Evolutionary conservation across 2,113 vertebrate species (phyloP).

Genomic region (Ellobius talpinus): DNA sequence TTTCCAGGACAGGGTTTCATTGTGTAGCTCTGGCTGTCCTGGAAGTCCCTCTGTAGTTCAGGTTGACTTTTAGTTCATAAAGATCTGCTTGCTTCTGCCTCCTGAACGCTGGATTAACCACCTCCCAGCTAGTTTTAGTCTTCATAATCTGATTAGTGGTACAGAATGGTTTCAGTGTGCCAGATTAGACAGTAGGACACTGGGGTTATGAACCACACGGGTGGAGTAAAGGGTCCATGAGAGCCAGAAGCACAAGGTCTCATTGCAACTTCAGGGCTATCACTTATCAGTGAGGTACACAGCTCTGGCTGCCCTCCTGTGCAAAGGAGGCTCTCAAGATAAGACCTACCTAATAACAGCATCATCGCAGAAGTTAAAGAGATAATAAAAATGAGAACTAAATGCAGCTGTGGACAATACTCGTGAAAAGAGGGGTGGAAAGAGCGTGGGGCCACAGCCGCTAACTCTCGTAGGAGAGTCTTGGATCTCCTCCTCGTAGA

Average conservation of each 20-base stretch:
- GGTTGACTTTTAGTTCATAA: not conserved
- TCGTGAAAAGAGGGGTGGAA: not conserved
- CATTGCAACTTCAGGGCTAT: not conserved
- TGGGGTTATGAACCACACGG: not conserved
- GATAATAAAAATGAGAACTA: constrained; percentile 20
- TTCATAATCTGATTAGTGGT: not conserved
- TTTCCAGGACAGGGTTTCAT: not conserved
- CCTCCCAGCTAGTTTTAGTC: not conserved
- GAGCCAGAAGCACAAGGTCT: constrained; percentile 1
- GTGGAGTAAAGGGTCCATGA: not conserved
- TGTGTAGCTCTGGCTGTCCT: not conserved
- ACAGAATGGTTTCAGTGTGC: not conserved
- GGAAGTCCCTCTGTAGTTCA: not conserved
- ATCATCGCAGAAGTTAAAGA: constrained; percentile 44
- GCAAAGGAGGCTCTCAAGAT: not conserved
- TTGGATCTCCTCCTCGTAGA: not conserved
- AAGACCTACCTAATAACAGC: not conserved
- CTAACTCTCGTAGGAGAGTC: not conserved
- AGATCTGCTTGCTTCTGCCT: not conserved
- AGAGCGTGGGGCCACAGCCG: not conserved
- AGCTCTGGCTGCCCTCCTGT: not conserved
- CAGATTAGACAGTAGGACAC: not conserved
- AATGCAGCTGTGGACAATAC: not conserved
- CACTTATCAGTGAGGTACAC: not conserved
- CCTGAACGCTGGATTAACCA: not conserved